phyloP scores from a whole-genome alignment of 1,140 invertebrate species.

The Cyclargus thomasi region DNA sequence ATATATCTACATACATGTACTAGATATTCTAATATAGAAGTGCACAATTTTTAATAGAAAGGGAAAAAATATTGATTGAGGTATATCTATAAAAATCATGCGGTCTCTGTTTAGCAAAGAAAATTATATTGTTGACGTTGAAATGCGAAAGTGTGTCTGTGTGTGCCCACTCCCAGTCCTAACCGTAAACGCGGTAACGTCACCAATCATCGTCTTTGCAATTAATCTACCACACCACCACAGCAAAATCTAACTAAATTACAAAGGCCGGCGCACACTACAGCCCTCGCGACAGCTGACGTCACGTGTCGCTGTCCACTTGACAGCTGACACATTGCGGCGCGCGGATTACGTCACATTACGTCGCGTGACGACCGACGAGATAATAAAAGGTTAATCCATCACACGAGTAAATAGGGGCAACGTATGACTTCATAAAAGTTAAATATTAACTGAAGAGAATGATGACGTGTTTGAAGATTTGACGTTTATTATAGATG shows the following conservation, averaged over 20 bases:
- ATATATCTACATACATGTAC: no score
- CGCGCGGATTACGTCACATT: slow-evolving; percentile 51
- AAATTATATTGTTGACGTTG: no score
- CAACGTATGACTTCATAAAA: background rate
- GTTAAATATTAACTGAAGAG: background rate
- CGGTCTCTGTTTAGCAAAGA: no score
- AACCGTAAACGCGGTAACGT: no score
- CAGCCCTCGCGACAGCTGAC: background rate
- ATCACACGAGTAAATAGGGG: slow-evolving; percentile 27
- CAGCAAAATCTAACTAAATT: background rate
- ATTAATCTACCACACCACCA: background rate
- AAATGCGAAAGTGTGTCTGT: no score
- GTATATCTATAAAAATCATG: no score
- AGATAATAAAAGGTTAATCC: slow-evolving; percentile 50
- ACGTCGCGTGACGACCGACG: slow-evolving; percentile 35
- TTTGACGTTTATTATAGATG: background rate
- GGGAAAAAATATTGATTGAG: no score
- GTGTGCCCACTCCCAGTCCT: no score
- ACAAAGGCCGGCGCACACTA: background rate
- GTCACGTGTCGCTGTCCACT: slow-evolving; percentile 29
- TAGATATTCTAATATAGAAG: no score
- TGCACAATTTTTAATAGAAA: no score
- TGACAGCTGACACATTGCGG: slow-evolving; percentile 59
- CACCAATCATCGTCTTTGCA: background rate
- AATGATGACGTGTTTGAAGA: background rate